These are phyloP conservation scores for Steinernema feltiae DNA, from an alignment of 1,140 invertebrate species.

Conservation along the genomic window DNA sequence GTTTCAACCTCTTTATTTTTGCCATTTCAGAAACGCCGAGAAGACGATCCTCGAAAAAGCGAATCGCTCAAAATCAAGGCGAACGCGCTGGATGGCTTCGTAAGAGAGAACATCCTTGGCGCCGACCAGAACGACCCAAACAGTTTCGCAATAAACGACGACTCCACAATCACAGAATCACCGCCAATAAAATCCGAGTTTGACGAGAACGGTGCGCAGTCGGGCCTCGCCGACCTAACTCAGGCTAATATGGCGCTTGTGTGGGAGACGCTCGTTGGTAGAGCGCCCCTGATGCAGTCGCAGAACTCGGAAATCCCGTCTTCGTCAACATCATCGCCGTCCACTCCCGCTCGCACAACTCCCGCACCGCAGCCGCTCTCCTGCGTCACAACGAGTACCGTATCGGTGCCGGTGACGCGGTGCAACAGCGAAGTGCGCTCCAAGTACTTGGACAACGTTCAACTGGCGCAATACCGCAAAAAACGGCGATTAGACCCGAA, in stretches of 20 bases:
- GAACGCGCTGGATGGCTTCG: background rate
- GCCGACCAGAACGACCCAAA: slow-evolving; percentile 5
- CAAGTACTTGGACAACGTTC: background rate
- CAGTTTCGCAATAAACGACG: background rate
- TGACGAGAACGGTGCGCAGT: background rate
- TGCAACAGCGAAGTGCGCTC: background rate
- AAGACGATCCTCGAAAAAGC: slow-evolving; percentile 4
- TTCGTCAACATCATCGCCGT: background rate
- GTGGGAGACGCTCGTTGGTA: background rate
- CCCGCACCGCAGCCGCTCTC: background rate
- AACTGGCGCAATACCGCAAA: background rate
- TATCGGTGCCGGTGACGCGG: background rate
- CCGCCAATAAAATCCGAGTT: background rate
- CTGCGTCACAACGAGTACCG: background rate
- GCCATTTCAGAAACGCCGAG: slow-evolving; percentile 1
- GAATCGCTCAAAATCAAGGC: background rate
- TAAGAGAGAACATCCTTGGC: background rate
- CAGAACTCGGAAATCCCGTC: background rate
- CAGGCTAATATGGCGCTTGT: background rate
- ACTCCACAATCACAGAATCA: background rate
- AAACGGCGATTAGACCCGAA: background rate
- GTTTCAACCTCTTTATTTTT: background rate
- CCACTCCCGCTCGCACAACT: background rate
- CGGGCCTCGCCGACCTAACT: background rate
- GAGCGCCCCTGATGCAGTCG: no score